These are phyloP conservation scores for Dolichomitus sp. DNA, from an alignment of 2,888 invertebrate genomes.

Conservation along the genomic window DNA sequence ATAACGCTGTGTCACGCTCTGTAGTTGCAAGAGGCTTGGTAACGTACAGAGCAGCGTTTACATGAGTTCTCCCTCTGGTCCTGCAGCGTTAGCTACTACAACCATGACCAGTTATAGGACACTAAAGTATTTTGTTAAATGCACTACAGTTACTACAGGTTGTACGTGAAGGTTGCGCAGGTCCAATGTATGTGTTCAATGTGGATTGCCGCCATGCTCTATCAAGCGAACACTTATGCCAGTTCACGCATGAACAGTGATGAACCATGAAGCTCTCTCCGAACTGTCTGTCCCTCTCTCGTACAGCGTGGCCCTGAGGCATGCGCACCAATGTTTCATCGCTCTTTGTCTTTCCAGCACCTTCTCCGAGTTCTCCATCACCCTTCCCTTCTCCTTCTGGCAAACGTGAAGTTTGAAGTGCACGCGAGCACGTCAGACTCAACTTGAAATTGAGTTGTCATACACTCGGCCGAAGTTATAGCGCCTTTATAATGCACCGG, in stretches of 20 bases:
- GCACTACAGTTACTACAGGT: neutral
- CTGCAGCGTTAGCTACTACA: neutral
- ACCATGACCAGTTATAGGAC: neutral
- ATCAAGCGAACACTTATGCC: conserved; percentile 65
- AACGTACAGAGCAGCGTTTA: conserved; percentile 9
- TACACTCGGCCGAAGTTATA: conserved; percentile 82
- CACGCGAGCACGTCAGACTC: conserved; percentile 84
- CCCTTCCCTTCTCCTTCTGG: conserved; percentile 34
- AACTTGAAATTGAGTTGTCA: conserved; percentile 86
- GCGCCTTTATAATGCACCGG: conserved; percentile 80
- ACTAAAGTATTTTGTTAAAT: conserved; percentile 16
- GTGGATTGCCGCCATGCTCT: conserved; percentile 53
- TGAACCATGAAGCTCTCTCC: conserved; percentile 67
- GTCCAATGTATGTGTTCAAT: conserved; percentile 31
- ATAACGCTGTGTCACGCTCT: neutral
- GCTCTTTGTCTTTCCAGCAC: conserved; percentile 9
- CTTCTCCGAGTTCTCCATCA: neutral
- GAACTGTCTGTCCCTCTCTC: conserved; percentile 24
- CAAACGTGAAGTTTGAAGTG: conserved; percentile 78
- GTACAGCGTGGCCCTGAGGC: neutral
- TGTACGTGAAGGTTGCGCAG: conserved; percentile 14
- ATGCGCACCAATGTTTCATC: neutral
- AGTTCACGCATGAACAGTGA: conserved; percentile 71
- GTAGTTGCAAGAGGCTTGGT: conserved; percentile 20
- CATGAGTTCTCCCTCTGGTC: conserved; percentile 7